A percentile compares a stretch with the other conserved stretches of the same genome.
These are phyloP conservation scores for Pseudococcus longispinus DNA, from an alignment of 2,888 invertebrate species.

Conservation along the genomic window DNA sequence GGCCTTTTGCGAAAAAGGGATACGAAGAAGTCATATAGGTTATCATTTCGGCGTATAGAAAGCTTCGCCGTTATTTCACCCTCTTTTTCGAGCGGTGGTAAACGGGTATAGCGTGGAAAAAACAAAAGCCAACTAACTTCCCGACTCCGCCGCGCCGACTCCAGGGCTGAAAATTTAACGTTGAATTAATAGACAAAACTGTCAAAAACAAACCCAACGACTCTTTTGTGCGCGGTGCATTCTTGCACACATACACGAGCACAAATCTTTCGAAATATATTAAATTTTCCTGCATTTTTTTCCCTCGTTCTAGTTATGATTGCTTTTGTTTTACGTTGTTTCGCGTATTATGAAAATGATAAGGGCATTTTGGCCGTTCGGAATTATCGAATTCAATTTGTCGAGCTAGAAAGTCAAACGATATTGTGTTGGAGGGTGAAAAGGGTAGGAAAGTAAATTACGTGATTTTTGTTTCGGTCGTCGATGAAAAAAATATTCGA, in stretches of 20 bases:
- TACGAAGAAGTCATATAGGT: slow-evolving; percentile 34
- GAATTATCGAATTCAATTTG: not conserved
- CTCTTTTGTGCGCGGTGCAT: slow-evolving; percentile 48
- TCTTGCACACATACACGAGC: slow-evolving; percentile 48
- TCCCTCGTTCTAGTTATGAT: not conserved
- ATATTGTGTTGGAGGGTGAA: not conserved
- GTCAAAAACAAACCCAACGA: slow-evolving; percentile 55
- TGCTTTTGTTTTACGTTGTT: not conserved
- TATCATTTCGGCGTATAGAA: slow-evolving; percentile 41
- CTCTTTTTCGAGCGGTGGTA: not conserved
- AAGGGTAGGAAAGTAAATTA: not conserved
- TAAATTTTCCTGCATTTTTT: slow-evolving; percentile 20
- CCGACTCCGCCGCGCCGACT: slow-evolving; percentile 24
- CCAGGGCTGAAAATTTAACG: slow-evolving; percentile 48
- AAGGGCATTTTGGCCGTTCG: not conserved
- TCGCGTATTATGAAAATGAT: slow-evolving; percentile 22
- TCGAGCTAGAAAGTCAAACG: not conserved
- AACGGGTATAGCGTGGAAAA: slow-evolving; percentile 16
- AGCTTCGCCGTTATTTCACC: slow-evolving; percentile 35
- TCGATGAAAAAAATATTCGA: not conserved
- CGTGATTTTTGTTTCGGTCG: not conserved
- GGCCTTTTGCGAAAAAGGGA: slow-evolving; percentile 30
- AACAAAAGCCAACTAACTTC: slow-evolving; percentile 45
- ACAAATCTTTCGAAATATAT: slow-evolving; percentile 16
- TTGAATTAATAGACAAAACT: slow-evolving; percentile 56